Evolutionary conservation across 2,888 invertebrate species (phyloP).

Genomic region (Prenolepis imparis): DNA sequence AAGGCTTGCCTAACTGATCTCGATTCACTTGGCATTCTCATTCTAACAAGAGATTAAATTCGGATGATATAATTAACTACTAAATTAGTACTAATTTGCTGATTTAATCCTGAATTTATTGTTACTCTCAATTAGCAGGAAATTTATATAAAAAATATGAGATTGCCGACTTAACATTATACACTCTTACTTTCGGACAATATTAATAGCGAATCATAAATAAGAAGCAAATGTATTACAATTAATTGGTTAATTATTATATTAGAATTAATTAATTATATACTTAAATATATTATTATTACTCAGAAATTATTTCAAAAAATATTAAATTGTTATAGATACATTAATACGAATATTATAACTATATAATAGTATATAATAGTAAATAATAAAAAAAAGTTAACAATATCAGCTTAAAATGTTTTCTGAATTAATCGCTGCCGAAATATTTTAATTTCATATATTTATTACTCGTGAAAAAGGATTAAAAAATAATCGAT

Average conservation of each 20-base stretch:
- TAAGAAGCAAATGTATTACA: too few relatives aligned
- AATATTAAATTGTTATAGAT: too few relatives aligned
- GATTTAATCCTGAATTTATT: not conserved
- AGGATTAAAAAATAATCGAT: not conserved
- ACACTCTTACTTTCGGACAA: not conserved
- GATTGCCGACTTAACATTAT: not conserved
- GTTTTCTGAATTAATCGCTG: not conserved
- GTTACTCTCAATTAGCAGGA: not conserved
- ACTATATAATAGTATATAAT: too few relatives aligned
- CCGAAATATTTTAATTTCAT: not conserved
- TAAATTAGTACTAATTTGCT: not conserved
- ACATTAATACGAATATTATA: too few relatives aligned
- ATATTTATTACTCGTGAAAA: not conserved
- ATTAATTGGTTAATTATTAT: too few relatives aligned
- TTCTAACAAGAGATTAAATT: not conserved
- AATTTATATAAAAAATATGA: not conserved
- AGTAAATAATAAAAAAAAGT: too few relatives aligned
- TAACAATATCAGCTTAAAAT: too few relatives aligned
- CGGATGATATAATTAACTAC: not conserved
- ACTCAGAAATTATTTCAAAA: too few relatives aligned
- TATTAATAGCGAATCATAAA: not conserved
- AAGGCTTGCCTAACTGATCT: constrained; percentile 12
- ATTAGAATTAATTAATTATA: too few relatives aligned
- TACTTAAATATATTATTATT: too few relatives aligned
- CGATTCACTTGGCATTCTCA: not conserved